A percentile compares a stretch with the other conserved stretches of the same genome.
phyloP scores from a whole-genome alignment of 2,113 vertebrate species.

The Morone chrysops region DNA sequence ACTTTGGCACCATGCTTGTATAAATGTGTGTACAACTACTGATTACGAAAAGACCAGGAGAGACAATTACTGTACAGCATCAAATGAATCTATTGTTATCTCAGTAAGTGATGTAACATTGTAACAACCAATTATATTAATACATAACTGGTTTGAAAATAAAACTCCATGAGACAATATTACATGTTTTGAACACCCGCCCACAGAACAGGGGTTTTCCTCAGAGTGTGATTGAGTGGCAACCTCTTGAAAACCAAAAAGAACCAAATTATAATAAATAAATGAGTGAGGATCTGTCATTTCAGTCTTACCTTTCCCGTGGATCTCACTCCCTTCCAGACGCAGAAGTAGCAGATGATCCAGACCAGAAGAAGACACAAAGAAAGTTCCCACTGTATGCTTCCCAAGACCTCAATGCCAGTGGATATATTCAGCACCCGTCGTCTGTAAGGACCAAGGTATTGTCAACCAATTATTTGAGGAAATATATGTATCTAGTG shows the following conservation, averaged over 20 bases:
- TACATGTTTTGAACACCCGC: too few relatives aligned
- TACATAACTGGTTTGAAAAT: not conserved
- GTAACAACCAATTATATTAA: not conserved
- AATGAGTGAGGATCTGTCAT: not conserved
- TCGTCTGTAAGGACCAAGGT: slow-evolving; percentile 50
- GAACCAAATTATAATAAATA: not conserved
- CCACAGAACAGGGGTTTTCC: too few relatives aligned
- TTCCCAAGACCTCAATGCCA: slow-evolving; percentile 87
- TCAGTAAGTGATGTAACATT: not conserved
- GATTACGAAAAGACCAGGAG: not conserved
- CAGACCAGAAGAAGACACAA: slow-evolving; percentile 84
- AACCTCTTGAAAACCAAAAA: too few relatives aligned
- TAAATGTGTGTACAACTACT: not conserved
- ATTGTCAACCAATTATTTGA: not conserved
- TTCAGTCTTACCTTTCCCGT: slow-evolving; percentile 81
- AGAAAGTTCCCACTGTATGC: slow-evolving; percentile 82
- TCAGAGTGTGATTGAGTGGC: too few relatives aligned
- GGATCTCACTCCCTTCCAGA: slow-evolving; percentile 87
- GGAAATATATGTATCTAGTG: not conserved
- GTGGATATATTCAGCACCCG: slow-evolving; percentile 87
- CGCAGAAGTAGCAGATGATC: slow-evolving; percentile 87
- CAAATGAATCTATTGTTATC: not conserved
- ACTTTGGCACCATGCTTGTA: not conserved
- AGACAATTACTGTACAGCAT: not conserved
- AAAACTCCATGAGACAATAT: not conserved